Percentiles rank a stretch among this genome's conserved stretches.
These are phyloP conservation scores for Amphibalanus amphitrite DNA, from an alignment of 1,140 invertebrate species.

Conservation along the genomic window DNA sequence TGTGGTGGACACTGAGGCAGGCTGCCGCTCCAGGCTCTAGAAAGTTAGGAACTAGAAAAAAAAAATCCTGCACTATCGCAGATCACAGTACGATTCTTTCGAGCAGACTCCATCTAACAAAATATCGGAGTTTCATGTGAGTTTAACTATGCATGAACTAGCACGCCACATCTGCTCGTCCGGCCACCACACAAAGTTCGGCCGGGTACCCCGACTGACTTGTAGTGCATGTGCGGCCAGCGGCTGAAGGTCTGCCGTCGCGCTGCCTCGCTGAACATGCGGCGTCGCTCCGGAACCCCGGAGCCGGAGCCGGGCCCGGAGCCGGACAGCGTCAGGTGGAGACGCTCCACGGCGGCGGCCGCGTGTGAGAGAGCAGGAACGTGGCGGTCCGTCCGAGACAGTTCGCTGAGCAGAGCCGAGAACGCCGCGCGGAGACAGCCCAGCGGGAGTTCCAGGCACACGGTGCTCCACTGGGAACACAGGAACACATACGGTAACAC, in stretches of 20 bases:
- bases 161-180: too few species aligned
- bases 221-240: conserved; percentile 94
- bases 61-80: too few species aligned
- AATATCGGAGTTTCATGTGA: too few species aligned
- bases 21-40: too few species aligned
- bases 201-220: too few species aligned
- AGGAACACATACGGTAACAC: conserved; percentile 10
- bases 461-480: conserved; percentile 66
- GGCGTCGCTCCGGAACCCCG: conserved; percentile 35
- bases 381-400: conserved; percentile 60
- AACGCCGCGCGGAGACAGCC: conserved; percentile 57
- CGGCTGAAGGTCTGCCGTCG: conserved; percentile 71
- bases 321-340: conserved; percentile 46
- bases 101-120: too few species aligned
- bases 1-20: too few species aligned
- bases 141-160: too few species aligned
- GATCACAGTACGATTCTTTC: too few species aligned
- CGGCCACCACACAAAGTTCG: too few species aligned
- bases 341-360: conserved; percentile 66
- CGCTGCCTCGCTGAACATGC: conserved; percentile 82
- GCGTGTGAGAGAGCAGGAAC: conserved; percentile 70
- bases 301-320: background rate
- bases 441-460: conserved; percentile 60
- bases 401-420: conserved; percentile 53
- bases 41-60: too few species aligned